Base-by-base conservation (phyloP, 1,140 invertebrate genomes). In the Pseudomyrmex cubaensis region DNA sequence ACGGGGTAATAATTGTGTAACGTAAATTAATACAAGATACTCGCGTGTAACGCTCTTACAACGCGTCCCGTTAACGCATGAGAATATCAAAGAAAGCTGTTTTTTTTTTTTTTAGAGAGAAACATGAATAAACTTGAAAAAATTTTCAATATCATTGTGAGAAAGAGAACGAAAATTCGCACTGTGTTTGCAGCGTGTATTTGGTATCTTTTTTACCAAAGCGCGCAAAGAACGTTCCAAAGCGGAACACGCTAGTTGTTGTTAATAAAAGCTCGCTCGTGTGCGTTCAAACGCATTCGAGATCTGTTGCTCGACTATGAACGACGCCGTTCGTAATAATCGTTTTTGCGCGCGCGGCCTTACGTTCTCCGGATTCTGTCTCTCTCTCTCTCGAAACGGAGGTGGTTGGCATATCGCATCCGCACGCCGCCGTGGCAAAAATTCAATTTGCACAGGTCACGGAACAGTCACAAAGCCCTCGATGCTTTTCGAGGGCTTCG, bases 371-470 rank as follows among this genome's bases (percentile, higher is more conserved):
- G 10, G 9, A 59, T 17, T 70, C 64, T 70, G 25, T 56, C 15
- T 7, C 35, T 35, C 35, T 35, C 4, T 35, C 35, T 35, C 5
- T 35, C 0, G 35, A 35, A 35, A 35, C 35, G 35, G 7, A 35
- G 20, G 20, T 10, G 13, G 8, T 12, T 20, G 9, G 35, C 35
- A 25, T 59, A 59, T 59, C 54, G 54, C 44, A 22, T 59, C 12
- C 54, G 62, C 61, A 54, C 35, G 35, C 5, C 35, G 52, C 13
- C 64, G 52, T 46, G 17, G 64, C 76, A 59, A 80, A 80, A 80
- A 80, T 80, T 20, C 56, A 70, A 80, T 80, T 80, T 72, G 64
- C 56, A 67, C 66, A 59, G 54, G 44, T 22, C 44, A 15, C 12
- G 15, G 44, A 13, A n/a, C 35, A 20, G 35, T 35, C 66, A 80